A percentile compares a stretch with the other conserved stretches of the same genome.
Conservation (phyloP, 2,888 invertebrate genomes). For the Cosmorhoe ocellata region DNA sequence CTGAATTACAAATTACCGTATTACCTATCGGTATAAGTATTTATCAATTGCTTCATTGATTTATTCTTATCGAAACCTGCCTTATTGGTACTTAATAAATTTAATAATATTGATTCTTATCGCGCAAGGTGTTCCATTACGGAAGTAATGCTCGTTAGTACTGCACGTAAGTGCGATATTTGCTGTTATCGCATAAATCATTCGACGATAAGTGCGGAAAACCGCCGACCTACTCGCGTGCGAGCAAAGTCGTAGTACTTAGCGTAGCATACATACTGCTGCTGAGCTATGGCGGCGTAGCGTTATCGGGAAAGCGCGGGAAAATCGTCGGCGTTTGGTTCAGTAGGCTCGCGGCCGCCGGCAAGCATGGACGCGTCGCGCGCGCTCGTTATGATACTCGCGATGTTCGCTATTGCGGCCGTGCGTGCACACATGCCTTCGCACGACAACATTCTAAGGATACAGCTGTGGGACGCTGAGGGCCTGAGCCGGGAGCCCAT, state of each 20-base stretch:
- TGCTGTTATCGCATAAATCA: slow-evolving; percentile 61
- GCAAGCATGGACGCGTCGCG: slow-evolving; percentile 69
- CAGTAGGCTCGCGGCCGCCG: slow-evolving; percentile 76
- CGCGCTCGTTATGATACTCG: slow-evolving; percentile 59
- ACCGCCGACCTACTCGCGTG: slow-evolving; percentile 34
- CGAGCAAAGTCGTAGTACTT: slow-evolving; percentile 29
- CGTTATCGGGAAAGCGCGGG: slow-evolving; percentile 80
- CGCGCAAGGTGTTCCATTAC: slow-evolving; percentile 24
- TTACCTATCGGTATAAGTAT: neutral
- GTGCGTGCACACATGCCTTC: slow-evolving; percentile 70
- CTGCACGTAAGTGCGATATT: slow-evolving; percentile 34
- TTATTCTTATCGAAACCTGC: slow-evolving; percentile 3
- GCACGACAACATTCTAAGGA: slow-evolving; percentile 74
- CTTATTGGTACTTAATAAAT: too few relatives aligned
- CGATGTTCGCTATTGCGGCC: slow-evolving; percentile 63
- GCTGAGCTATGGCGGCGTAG: slow-evolving; percentile 38
- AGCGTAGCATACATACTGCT: slow-evolving; percentile 25
- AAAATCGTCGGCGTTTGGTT: slow-evolving; percentile 57
- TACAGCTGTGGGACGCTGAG: slow-evolving; percentile 77
- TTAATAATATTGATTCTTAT: slow-evolving; percentile 29
- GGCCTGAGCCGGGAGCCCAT: slow-evolving; percentile 68
- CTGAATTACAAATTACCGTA: slow-evolving; percentile 19
- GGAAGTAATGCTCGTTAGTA: slow-evolving; percentile 35
- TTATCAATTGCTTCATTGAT: slow-evolving; percentile 5
- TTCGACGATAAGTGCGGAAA: slow-evolving; percentile 55